Evolutionary conservation across 1,140 invertebrate genomes (phyloP).

Genomic region (Geopemphigus sp.): DNA sequence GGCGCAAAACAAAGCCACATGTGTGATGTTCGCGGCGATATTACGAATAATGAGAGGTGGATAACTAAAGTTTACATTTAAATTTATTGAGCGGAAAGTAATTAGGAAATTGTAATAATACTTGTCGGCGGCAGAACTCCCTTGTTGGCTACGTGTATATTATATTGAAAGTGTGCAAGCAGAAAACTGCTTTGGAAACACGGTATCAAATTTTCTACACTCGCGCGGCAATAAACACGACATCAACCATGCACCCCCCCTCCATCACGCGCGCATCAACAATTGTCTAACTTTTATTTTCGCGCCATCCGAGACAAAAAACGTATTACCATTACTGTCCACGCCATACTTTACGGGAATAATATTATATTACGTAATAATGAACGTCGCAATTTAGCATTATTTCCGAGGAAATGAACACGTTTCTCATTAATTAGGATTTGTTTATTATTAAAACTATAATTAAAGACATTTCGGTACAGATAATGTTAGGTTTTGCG

Average conservation of each 20-base stretch:
- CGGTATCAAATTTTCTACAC: background rate
- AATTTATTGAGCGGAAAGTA: slow-evolving; percentile 13
- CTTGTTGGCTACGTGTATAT: background rate
- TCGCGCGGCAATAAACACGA: background rate
- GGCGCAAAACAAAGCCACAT: background rate
- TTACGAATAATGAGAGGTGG: background rate
- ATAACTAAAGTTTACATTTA: slow-evolving; percentile 15
- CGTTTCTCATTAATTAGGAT: slow-evolving; percentile 17
- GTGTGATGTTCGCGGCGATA: background rate
- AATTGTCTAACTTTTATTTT: background rate
- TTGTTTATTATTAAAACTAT: background rate
- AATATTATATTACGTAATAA: background rate
- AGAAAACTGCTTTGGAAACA: background rate
- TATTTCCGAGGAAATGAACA: background rate
- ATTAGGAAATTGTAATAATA: slow-evolving; percentile 25
- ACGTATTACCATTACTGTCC: background rate
- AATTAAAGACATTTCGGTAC: background rate
- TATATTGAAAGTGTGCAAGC: background rate
- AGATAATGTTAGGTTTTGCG: too few species aligned
- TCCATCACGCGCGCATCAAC: background rate
- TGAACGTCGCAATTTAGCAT: background rate
- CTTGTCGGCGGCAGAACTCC: background rate
- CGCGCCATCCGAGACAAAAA: background rate
- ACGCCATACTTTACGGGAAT: background rate
- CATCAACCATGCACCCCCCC: background rate